These are phyloP conservation scores for Lasiurus cinereus DNA, from an alignment of 2,113 vertebrate species.

Conservation along the genomic window DNA sequence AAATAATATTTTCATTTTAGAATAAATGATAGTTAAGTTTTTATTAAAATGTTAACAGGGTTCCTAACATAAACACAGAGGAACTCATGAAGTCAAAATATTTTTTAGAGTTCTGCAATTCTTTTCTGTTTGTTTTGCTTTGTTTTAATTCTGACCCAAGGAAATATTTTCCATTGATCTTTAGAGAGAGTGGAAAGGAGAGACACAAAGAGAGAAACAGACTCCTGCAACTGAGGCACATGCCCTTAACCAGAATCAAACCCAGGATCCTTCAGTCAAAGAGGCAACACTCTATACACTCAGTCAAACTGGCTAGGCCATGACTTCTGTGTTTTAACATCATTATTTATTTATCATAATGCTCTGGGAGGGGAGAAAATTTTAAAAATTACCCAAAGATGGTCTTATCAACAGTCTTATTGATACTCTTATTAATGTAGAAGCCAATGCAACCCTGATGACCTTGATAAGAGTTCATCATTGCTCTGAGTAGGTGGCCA, in stretches of 20 bases:
- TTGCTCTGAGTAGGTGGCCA: not conserved
- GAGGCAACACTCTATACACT: no score
- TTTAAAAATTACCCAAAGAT: not conserved
- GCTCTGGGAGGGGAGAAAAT: not conserved
- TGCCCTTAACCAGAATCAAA: no score
- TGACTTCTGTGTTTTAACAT: conserved; percentile 65
- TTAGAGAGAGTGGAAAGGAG: no score
- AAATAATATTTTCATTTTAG: conserved; percentile 75
- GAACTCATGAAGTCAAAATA: conserved; percentile 67
- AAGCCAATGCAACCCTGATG: conserved; percentile 17
- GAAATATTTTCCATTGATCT: no score
- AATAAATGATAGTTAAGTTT: conserved; percentile 70
- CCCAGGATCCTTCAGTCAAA: no score
- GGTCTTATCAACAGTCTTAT: not conserved
- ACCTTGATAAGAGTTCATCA: conserved; percentile 16
- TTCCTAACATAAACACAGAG: conserved; percentile 60
- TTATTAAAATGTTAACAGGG: conserved; percentile 77
- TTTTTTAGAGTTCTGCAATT: conserved; percentile 69
- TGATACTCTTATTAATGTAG: not conserved
- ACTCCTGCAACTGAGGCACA: no score
- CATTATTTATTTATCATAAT: conserved; percentile 61
- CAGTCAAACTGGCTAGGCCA: not conserved
- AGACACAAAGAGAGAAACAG: no score
- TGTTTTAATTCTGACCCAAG: no score
- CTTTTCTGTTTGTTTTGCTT: no score